A percentile compares a stretch with the other conserved stretches of the same genome.
Evolutionary conservation across 2,797 vertebrate species (phyloP).

Genomic region (Hephaestus fuliginosus): DNA sequence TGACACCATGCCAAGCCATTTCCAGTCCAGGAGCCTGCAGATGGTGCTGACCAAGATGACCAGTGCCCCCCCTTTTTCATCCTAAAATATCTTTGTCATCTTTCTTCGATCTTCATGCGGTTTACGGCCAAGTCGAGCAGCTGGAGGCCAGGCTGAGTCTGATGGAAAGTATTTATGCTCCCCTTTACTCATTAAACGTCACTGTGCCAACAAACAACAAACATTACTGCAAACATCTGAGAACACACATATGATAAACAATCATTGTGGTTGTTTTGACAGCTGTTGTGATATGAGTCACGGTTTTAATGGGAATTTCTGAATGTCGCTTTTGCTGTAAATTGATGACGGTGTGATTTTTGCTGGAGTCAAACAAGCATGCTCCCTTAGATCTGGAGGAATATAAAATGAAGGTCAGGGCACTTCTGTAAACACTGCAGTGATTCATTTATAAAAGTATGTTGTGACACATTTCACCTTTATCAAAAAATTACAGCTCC

Average conservation of each 20-base stretch:
- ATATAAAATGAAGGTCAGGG: too few relatives aligned
- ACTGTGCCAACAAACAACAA: neutral
- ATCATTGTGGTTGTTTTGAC: too few relatives aligned
- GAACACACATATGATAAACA: neutral
- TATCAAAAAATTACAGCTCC: too few relatives aligned
- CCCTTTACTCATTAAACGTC: neutral
- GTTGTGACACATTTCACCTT: too few relatives aligned
- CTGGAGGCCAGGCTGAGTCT: neutral
- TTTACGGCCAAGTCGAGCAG: constrained; percentile 7
- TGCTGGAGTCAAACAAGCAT: too few relatives aligned
- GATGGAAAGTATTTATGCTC: constrained; percentile 3
- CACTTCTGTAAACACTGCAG: too few relatives aligned
- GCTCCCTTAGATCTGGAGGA: too few relatives aligned
- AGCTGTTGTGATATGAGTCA: too few relatives aligned
- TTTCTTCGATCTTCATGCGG: constrained; percentile 13
- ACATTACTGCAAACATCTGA: neutral
- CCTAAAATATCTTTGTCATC: constrained; percentile 34
- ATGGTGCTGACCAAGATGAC: constrained; percentile 41
- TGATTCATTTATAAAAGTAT: too few relatives aligned
- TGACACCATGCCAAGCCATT: constrained; percentile 39
- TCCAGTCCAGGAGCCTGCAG: constrained; percentile 34
- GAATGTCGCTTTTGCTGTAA: too few relatives aligned
- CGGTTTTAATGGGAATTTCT: too few relatives aligned
- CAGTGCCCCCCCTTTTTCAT: constrained; percentile 16
- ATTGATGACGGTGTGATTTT: too few relatives aligned